Evolutionary conservation across 2,888 invertebrate genomes (phyloP), one percentile per base, ranked within the genome.

Genomic region (Hydrotaea cyrtoneurina): DNA sequence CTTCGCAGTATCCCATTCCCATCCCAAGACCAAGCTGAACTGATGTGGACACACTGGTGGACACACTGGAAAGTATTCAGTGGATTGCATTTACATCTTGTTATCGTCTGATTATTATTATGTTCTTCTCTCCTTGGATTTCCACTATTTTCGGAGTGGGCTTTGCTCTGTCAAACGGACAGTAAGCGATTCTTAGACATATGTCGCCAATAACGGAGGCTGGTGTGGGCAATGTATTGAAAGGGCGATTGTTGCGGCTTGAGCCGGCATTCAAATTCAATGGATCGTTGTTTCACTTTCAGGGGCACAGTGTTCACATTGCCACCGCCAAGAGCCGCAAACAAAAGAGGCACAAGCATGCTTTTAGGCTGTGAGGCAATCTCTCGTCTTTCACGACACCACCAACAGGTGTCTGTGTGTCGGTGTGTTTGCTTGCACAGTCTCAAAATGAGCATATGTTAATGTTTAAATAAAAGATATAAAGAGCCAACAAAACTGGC

Each of bases 51-150:
- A 13, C 36, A 31, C 55, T 39, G 57, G 15, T 69, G 75, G 53
- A n/a, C n/a, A n/a, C n/a, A n/a, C 66, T 21, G 62, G 66, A 85
- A 89, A 88, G 88, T 89, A 90, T 91, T 90, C 90, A 90, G 90
- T 90, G 90, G 89, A 90, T 90, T 89, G 80, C 90, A 90, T 90
- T 90, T 90, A 90, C 90, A 91, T 90, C 90, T 90, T 90, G 90
- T 91, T 91, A 90, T 90, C 90, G 90, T 88, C 88, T 91, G 90
- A 90, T 90, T 90, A 90, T 85, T 85, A 90, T 89, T 90, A 88
- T 89, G 88, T 87, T 87, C 74, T 59, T 13, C 8, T 10, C 0
- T 74, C 72, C 36, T 64, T 39, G 11, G 21, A n/a, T 75, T 11
- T 19, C 36, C 66, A 7, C 10, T 13, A 15, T 31, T 15, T n/a